These are phyloP conservation scores for Dipodomys merriami DNA, from an alignment of 2,113 vertebrate species.

Conservation along the genomic window DNA sequence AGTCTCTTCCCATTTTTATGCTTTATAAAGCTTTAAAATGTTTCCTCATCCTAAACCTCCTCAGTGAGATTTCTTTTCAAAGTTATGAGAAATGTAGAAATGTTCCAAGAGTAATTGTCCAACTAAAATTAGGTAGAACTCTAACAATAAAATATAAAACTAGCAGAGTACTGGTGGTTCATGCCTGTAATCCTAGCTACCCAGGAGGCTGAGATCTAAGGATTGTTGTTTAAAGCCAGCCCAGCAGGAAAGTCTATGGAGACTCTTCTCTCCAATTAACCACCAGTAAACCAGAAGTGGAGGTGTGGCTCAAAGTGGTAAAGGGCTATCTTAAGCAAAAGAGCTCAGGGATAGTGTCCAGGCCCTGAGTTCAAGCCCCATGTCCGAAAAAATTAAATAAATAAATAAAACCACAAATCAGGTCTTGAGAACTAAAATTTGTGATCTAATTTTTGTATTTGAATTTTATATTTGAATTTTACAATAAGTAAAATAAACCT, in stretches of 20 bases:
- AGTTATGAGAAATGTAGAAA: not conserved
- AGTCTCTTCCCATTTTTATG: conserved; percentile 25
- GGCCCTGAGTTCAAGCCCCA: too few species aligned
- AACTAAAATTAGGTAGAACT: conserved; percentile 25
- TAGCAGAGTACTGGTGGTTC: too few species aligned
- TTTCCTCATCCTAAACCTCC: conserved; percentile 30
- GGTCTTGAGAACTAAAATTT: conserved; percentile 21
- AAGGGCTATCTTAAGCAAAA: too few species aligned
- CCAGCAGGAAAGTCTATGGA: too few species aligned
- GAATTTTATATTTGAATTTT: conserved; percentile 19
- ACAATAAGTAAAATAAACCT: conserved; percentile 31
- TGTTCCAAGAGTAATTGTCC: conserved; percentile 38
- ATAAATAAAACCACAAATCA: not conserved
- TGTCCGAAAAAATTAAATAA: too few species aligned
- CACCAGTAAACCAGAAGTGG: too few species aligned
- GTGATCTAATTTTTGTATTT: conserved; percentile 15
- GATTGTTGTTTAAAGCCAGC: too few species aligned
- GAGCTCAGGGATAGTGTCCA: too few species aligned
- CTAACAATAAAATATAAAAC: conserved; percentile 23
- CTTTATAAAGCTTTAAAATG: conserved; percentile 46
- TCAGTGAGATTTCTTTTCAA: conserved; percentile 33
- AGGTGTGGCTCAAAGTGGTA: too few species aligned
- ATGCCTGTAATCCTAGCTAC: too few species aligned
- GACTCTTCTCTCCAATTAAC: too few species aligned
- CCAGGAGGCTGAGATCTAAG: too few species aligned